These are phyloP conservation scores for Caradrina kadenii DNA, from an alignment of 2,888 invertebrate species.

Conservation along the genomic window DNA sequence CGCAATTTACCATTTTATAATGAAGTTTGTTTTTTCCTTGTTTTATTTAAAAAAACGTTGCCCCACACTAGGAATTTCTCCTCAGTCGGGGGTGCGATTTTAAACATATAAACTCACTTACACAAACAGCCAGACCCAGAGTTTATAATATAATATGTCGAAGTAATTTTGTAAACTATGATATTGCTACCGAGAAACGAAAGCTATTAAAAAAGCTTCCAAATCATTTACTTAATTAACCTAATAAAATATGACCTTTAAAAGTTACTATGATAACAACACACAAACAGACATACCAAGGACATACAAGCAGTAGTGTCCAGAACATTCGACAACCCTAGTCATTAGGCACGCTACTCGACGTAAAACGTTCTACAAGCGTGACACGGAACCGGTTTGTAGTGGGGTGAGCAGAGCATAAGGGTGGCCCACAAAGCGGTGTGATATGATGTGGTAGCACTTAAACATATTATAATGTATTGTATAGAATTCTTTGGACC, in stretches of 20 bases:
- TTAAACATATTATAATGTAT: slow-evolving; percentile 60
- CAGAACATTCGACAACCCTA: slow-evolving; percentile 50
- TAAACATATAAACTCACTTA: too few relatives aligned
- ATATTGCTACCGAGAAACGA: not conserved
- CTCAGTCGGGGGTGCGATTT: too few relatives aligned
- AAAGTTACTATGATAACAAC: slow-evolving; percentile 6
- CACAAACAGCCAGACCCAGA: too few relatives aligned
- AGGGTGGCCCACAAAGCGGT: slow-evolving; percentile 57
- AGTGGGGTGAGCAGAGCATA: slow-evolving; percentile 52
- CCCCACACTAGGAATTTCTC: too few relatives aligned
- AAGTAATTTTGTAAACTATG: too few relatives aligned
- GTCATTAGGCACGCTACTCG: slow-evolving; percentile 59
- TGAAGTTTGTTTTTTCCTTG: too few relatives aligned
- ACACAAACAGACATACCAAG: not conserved
- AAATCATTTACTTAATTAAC: not conserved
- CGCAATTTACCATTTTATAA: too few relatives aligned
- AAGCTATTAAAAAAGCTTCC: not conserved
- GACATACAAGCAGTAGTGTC: not conserved
- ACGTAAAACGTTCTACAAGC: slow-evolving; percentile 57
- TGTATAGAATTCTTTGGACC: slow-evolving; percentile 30
- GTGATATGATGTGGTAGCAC: slow-evolving; percentile 56
- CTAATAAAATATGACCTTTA: too few relatives aligned
- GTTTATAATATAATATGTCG: too few relatives aligned
- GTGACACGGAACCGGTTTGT: slow-evolving; percentile 55
- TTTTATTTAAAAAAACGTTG: too few relatives aligned